These are phyloP conservation scores for Pterobdella sp. DNA, from an alignment of 2,888 invertebrate species.

Conservation along the genomic window DNA sequence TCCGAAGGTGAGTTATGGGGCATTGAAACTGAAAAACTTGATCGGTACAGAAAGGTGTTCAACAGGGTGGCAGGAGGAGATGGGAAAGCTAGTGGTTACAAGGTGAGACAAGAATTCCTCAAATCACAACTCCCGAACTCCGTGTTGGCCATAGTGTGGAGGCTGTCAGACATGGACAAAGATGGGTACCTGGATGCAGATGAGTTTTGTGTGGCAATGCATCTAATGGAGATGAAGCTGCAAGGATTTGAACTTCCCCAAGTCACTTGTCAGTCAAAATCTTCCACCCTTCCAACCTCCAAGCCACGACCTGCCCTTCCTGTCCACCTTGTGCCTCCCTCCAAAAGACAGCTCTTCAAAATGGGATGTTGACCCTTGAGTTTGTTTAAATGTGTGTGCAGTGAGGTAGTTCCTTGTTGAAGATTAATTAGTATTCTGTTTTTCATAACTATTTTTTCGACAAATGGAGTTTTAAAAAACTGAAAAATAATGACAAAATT, in stretches of 20 bases:
- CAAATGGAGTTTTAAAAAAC: too few species aligned
- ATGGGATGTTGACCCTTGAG: too few species aligned
- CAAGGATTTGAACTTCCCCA: constrained; percentile 25
- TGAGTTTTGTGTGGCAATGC: constrained; percentile 24
- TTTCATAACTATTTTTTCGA: too few species aligned
- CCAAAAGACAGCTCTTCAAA: constrained; percentile 18
- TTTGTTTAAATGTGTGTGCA: too few species aligned
- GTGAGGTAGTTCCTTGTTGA: too few species aligned
- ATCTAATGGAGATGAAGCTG: constrained; percentile 22
- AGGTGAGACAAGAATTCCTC: constrained; percentile 18
- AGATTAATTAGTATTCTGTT: too few species aligned
- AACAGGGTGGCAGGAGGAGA: constrained; percentile 11
- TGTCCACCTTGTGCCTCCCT: constrained; percentile 23
- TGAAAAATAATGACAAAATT: too few species aligned
- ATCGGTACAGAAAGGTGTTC: constrained; percentile 13
- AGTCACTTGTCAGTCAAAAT: neutral
- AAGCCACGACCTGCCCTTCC: constrained; percentile 2
- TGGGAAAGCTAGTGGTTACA: constrained; percentile 18
- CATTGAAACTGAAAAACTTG: neutral
- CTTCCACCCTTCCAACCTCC: neutral
- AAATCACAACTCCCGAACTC: constrained; percentile 24
- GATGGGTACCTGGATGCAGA: constrained; percentile 24
- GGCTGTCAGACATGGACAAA: constrained; percentile 24
- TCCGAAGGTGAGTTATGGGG: constrained; percentile 3
- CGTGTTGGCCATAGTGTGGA: constrained; percentile 23